These are phyloP conservation scores for Gasterosteus aculeatus DNA, from an alignment of 2,113 vertebrate genomes.

Conservation along the genomic window DNA sequence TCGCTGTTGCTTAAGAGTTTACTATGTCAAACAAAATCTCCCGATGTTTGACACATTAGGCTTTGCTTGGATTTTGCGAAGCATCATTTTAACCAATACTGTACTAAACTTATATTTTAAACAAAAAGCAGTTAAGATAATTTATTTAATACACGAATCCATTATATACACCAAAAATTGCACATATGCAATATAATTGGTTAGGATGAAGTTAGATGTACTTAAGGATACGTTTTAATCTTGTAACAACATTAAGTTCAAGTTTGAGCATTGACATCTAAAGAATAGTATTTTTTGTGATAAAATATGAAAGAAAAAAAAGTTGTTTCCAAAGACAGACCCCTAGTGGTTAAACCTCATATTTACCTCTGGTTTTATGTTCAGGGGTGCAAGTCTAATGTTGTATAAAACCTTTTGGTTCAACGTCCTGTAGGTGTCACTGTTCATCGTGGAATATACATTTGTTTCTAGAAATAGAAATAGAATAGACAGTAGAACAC, in stretches of 20 bases:
- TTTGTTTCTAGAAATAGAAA: background rate
- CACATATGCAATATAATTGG: background rate
- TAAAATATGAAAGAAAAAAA: background rate
- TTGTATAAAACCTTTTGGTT: constrained; percentile 2
- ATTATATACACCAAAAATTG: background rate
- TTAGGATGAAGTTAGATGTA: background rate
- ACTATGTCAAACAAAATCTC: background rate
- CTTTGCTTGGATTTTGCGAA: background rate
- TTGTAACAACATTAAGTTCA: background rate
- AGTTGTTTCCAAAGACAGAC: background rate
- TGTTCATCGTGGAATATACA: background rate
- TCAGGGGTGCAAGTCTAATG: background rate
- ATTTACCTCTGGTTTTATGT: background rate
- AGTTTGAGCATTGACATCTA: background rate
- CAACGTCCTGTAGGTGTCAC: constrained; percentile 19
- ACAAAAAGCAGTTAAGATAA: background rate
- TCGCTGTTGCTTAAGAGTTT: background rate
- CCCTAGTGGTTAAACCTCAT: background rate
- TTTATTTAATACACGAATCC: background rate
- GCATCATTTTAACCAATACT: background rate
- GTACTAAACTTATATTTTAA: background rate
- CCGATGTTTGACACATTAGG: background rate
- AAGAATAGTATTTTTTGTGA: background rate
- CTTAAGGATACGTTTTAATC: background rate
- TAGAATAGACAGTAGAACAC: background rate